Percentiles rank a stretch among this genome's conserved stretches.
phyloP scores from a whole-genome alignment of 2,888 invertebrate genomes.

The Adineta ricciae region DNA sequence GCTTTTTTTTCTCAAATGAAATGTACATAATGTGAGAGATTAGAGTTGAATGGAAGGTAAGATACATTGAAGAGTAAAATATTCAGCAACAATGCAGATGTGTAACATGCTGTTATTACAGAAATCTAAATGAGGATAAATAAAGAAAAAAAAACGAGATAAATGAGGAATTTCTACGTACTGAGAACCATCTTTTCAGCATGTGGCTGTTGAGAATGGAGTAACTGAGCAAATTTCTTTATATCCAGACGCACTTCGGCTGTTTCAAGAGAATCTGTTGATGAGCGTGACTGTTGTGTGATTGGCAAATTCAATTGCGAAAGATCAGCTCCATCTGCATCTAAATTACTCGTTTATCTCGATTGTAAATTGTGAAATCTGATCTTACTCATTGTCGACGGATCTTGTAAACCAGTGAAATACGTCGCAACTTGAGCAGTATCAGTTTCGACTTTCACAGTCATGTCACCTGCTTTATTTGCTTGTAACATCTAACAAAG shows the following conservation, averaged over 20 bases:
- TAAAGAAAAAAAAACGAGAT: too few relatives aligned
- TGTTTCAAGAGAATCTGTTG: slow-evolving; percentile 39
- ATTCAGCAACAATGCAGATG: neutral
- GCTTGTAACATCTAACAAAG: slow-evolving; percentile 58
- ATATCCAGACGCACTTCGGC: slow-evolving; percentile 59
- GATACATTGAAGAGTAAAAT: neutral
- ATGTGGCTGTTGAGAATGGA: slow-evolving; percentile 58
- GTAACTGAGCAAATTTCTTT: slow-evolving; percentile 67
- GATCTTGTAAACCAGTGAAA: slow-evolving; percentile 60
- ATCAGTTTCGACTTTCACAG: slow-evolving; percentile 66
- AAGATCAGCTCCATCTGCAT: neutral
- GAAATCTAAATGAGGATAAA: neutral
- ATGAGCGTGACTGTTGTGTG: neutral
- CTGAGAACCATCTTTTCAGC: neutral
- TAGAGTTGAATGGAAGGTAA: neutral
- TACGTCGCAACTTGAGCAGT: slow-evolving; percentile 70
- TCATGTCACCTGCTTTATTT: slow-evolving; percentile 59
- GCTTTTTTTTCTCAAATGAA: neutral
- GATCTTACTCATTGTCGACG: neutral
- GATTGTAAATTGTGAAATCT: slow-evolving; percentile 27
- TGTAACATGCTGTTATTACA: neutral
- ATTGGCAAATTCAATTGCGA: neutral
- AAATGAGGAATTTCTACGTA: neutral
- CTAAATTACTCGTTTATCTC: neutral
- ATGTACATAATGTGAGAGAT: neutral